Conservation (phyloP, 2,888 invertebrate species). For the Trilocha varians region DNA sequence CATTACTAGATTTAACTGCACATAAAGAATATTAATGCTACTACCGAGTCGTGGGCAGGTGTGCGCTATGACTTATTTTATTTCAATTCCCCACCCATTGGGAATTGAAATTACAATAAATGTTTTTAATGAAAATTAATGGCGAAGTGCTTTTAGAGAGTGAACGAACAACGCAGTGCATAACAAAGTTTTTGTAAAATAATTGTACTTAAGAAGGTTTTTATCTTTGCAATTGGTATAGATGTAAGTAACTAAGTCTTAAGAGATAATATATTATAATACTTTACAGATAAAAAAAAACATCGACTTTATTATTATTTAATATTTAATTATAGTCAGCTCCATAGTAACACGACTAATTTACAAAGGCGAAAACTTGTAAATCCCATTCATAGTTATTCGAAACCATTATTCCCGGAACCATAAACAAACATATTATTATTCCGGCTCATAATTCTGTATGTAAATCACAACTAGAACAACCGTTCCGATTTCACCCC, state of each 20-base stretch:
- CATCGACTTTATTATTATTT: too few relatives aligned
- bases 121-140: conserved; percentile 49
- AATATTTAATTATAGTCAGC: too few relatives aligned
- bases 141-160: conserved; percentile 19
- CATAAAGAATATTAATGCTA: conserved; percentile 70
- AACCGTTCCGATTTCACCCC: conserved; percentile 57
- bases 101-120: conserved; percentile 43
- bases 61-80: conserved; percentile 64
- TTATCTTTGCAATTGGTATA: too few relatives aligned
- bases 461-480: conserved; percentile 68
- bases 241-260: too few relatives aligned
- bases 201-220: too few relatives aligned
- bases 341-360: too few relatives aligned
- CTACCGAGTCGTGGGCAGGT: conserved; percentile 49
- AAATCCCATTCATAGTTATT: neutral
- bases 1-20: conserved; percentile 66
- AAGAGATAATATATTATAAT: too few relatives aligned
- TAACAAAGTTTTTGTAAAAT: neutral
- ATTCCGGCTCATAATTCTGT: conserved; percentile 63
- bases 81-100: conserved; percentile 52
- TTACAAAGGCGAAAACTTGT: neutral
- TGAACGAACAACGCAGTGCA: neutral
- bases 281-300: too few relatives aligned
- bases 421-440: conserved; percentile 52
- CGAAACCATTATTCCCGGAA: conserved; percentile 6